These are phyloP conservation scores for Sepioteuthis lessoniana DNA, from an alignment of 2,888 invertebrate genomes.

Conservation along the genomic window DNA sequence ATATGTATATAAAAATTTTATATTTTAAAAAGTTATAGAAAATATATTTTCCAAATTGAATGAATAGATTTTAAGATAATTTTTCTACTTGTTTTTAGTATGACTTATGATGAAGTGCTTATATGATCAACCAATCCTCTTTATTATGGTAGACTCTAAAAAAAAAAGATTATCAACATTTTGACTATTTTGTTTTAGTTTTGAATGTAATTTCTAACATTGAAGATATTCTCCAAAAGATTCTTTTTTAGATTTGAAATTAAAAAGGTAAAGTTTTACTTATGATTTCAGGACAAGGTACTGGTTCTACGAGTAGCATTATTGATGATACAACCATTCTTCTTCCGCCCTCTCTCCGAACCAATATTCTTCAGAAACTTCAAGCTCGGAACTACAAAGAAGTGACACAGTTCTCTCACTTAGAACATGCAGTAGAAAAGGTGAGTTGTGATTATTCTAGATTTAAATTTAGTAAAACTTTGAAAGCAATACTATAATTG, in stretches of 20 bases:
- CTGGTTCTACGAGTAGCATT: slow-evolving; percentile 40
- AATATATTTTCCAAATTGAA: too few species aligned
- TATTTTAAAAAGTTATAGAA: too few species aligned
- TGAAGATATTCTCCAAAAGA: too few species aligned
- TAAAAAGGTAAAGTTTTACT: neutral
- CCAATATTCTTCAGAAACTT: slow-evolving; percentile 73
- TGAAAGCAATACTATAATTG: neutral
- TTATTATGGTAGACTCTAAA: too few species aligned
- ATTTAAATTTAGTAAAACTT: neutral
- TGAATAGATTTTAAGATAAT: too few species aligned
- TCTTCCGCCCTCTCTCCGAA: slow-evolving; percentile 51
- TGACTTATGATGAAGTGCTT: too few species aligned
- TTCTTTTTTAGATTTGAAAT: neutral
- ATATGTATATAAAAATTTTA: too few species aligned
- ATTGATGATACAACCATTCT: slow-evolving; percentile 38
- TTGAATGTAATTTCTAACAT: too few species aligned
- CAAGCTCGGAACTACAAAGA: slow-evolving; percentile 79
- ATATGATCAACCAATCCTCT: too few species aligned
- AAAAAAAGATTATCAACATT: too few species aligned
- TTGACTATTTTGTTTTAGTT: too few species aligned
- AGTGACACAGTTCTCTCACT: slow-evolving; percentile 79
- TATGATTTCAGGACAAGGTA: slow-evolving; percentile 35
- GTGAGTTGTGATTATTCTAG: slow-evolving; percentile 50
- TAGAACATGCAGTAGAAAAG: slow-evolving; percentile 84
- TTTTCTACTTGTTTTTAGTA: too few species aligned